A percentile compares a stretch with the other conserved stretches of the same genome.
Evolutionary conservation across 1,140 invertebrate genomes (phyloP).

Genomic region (Camponotus floridanus): DNA sequence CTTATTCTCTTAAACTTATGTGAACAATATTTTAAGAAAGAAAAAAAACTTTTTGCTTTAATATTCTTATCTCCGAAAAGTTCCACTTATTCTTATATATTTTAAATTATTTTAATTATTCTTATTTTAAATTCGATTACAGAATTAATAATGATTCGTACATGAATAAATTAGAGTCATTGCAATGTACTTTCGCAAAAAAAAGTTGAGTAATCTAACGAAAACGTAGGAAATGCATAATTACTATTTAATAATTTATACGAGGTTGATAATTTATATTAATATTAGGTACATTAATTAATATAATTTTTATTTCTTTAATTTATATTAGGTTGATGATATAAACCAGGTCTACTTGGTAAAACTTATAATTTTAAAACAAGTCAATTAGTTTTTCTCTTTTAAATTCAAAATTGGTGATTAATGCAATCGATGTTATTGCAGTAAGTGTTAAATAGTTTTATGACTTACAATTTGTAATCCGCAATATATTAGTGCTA

Average conservation of each 20-base stretch:
- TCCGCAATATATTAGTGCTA: no score
- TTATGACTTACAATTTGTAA: no score
- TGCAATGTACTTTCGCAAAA: not conserved
- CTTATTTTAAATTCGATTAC: not conserved
- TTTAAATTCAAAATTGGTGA: no score
- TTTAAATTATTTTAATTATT: not conserved
- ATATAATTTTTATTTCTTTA: no score
- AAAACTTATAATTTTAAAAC: no score
- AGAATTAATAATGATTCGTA: not conserved
- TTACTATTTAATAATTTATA: conserved; percentile 37
- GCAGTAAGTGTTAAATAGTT: no score
- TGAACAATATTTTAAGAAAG: not conserved
- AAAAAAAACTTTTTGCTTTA: not conserved
- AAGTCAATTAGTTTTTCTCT: no score
- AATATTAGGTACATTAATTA: no score
- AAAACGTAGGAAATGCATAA: not conserved
- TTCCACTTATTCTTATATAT: not conserved
- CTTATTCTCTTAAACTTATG: not conserved
- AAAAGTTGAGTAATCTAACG: not conserved
- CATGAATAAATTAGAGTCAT: not conserved
- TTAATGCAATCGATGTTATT: no score
- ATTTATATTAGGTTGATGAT: no score
- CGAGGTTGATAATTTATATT: no score
- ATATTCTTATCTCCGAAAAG: not conserved
- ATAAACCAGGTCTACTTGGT: no score